phyloP scores from a whole-genome alignment of 2,888 invertebrate species.

The Sarcophaga variegata region DNA sequence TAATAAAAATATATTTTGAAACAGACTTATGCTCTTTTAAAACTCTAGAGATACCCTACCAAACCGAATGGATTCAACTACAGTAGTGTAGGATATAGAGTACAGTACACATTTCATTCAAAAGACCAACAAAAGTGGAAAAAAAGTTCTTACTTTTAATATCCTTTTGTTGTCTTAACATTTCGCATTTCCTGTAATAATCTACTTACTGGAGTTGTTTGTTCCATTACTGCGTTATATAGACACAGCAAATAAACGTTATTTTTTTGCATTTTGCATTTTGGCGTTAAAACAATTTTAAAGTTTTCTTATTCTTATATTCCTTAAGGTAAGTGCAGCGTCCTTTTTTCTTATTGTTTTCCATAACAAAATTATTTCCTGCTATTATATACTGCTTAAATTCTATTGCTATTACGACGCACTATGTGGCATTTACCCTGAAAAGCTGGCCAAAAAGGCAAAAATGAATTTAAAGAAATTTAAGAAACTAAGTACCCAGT shows the following conservation, averaged over 20 bases:
- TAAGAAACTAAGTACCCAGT: too few relatives aligned
- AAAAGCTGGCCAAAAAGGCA: too few relatives aligned
- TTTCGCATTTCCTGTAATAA: background rate
- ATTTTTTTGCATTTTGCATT: background rate
- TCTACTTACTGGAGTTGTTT: conserved; percentile 19
- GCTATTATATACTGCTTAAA: conserved; percentile 57
- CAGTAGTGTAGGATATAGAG: too few relatives aligned
- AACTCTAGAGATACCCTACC: too few relatives aligned
- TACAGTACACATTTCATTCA: background rate
- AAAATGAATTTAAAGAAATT: too few relatives aligned
- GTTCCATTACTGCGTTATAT: conserved; percentile 16
- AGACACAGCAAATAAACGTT: background rate
- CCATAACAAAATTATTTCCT: conserved; percentile 55
- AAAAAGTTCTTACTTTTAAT: background rate
- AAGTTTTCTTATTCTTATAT: conserved; percentile 26
- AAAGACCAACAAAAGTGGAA: background rate
- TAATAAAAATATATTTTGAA: too few relatives aligned
- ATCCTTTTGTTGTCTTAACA: background rate
- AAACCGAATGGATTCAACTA: too few relatives aligned
- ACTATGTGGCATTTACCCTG: too few relatives aligned
- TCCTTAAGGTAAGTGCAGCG: conserved; percentile 42
- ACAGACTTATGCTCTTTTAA: too few relatives aligned
- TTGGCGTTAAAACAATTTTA: conserved; percentile 28
- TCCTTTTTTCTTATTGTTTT: background rate
- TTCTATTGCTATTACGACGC: conserved; percentile 44